These are phyloP conservation scores for Tetramorium simillimum DNA, from an alignment of 1,140 invertebrate genomes.

Conservation along the genomic window DNA sequence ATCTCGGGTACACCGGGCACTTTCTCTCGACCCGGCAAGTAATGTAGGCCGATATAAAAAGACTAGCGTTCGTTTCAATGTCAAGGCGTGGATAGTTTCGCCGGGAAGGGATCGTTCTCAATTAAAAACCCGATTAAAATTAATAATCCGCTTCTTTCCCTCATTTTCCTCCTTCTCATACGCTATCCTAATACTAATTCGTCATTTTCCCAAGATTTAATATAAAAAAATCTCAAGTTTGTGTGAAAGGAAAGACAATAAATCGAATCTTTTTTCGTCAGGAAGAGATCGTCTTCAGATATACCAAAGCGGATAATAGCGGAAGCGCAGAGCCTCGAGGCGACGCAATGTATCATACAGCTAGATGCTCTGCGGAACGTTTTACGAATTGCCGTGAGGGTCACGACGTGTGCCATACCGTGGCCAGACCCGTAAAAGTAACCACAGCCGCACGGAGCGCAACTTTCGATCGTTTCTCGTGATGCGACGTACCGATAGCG, in stretches of 20 bases:
- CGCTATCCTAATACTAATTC: background rate
- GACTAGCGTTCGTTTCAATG: slow-evolving; percentile 24
- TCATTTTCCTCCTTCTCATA: background rate
- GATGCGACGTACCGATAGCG: slow-evolving; percentile 49
- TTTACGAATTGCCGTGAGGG: slow-evolving; percentile 43
- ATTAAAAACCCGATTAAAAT: background rate
- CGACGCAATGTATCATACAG: slow-evolving; percentile 44
- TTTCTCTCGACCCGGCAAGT: slow-evolving; percentile 22
- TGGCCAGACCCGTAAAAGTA: slow-evolving; percentile 18
- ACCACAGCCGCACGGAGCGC: slow-evolving; percentile 4
- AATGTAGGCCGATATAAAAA: slow-evolving; percentile 19
- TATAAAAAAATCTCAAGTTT: background rate
- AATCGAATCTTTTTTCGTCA: background rate
- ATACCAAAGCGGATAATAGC: background rate
- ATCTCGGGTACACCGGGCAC: background rate
- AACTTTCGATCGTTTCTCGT: slow-evolving; percentile 57
- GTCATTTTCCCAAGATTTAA: background rate
- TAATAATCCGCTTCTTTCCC: background rate
- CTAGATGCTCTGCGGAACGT: background rate
- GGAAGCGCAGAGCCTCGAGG: slow-evolving; percentile 40
- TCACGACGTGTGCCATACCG: slow-evolving; percentile 1
- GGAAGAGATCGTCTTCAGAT: background rate
- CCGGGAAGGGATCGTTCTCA: background rate
- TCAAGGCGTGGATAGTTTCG: slow-evolving; percentile 34
- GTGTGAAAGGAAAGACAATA: background rate